Evolutionary conservation across 1,140 invertebrate species (phyloP).

Genomic region (Danaus melanippus): DNA sequence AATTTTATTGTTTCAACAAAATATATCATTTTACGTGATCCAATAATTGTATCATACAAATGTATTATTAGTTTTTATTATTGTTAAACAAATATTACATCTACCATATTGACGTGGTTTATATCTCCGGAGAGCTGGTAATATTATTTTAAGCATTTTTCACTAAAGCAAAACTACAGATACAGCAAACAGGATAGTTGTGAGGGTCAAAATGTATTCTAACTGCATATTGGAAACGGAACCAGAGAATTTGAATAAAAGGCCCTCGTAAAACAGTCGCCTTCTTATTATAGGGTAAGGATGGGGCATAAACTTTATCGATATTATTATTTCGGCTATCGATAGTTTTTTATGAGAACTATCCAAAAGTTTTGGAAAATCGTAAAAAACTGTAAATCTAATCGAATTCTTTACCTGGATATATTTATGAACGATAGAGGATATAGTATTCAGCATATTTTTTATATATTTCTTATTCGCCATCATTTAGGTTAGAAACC

Average conservation of each 20-base stretch:
- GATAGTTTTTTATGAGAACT: background rate
- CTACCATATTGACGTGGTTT: no score
- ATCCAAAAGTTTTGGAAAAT: no score
- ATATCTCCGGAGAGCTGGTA: background rate
- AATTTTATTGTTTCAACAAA: no score
- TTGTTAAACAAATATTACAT: no score
- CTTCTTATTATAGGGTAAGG: conserved; percentile 48
- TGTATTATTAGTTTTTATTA: no score
- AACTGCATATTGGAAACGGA: conserved; percentile 59
- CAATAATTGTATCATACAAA: no score
- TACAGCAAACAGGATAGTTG: no score
- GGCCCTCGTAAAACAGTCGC: conserved; percentile 57
- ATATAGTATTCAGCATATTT: conserved; percentile 5
- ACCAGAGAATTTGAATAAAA: conserved; percentile 63
- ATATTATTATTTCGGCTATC: conserved; percentile 12
- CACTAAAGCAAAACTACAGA: no score
- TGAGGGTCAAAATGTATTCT: conserved; percentile 1
- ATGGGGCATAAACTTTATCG: conserved; percentile 20
- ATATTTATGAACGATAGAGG: conserved; percentile 1
- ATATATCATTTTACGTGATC: no score
- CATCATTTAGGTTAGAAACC: background rate
- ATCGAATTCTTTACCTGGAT: no score
- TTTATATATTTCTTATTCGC: background rate
- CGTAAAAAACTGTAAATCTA: no score
- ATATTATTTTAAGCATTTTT: conserved; percentile 17